Evolutionary conservation across 1,140 invertebrate species (phyloP).

Genomic region (Aphaenogaster rudis): DNA sequence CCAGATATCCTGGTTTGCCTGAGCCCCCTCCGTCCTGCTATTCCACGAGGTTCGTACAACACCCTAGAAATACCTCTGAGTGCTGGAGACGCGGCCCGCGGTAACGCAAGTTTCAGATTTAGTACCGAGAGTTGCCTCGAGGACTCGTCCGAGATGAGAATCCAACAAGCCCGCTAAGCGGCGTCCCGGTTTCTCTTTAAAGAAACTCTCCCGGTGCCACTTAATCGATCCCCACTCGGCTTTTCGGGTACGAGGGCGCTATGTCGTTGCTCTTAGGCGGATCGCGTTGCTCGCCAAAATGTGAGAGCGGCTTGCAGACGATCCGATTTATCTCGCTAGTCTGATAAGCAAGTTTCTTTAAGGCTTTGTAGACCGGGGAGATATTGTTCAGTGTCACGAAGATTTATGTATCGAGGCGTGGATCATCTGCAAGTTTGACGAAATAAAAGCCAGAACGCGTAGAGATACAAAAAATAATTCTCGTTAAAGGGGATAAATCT

Average conservation of each 20-base stretch:
- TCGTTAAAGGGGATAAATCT: not conserved
- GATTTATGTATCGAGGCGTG: not conserved
- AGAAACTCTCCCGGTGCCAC: conserved; percentile 73
- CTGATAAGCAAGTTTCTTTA: conserved; percentile 44
- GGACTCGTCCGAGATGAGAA: conserved; percentile 69
- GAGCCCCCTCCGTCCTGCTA: conserved; percentile 39
- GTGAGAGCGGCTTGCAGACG: conserved; percentile 49
- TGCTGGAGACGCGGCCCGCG: conserved; percentile 52
- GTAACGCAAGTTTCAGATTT: conserved; percentile 72
- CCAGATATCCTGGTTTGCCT: conserved; percentile 22
- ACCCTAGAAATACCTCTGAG: conserved; percentile 63
- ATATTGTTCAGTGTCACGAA: conserved; percentile 5
- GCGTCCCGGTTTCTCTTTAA: conserved; percentile 70
- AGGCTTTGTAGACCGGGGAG: not conserved
- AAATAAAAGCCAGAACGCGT: not conserved
- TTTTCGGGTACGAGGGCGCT: conserved; percentile 60
- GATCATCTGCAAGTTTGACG: not conserved
- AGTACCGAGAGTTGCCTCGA: conserved; percentile 68
- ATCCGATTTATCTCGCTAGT: conserved; percentile 58
- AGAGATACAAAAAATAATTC: not conserved
- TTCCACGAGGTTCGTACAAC: conserved; percentile 53
- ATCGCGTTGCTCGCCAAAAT: not conserved
- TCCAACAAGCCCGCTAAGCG: conserved; percentile 73
- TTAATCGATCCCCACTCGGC: conserved; percentile 73
- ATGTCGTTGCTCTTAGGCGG: not conserved